phyloP scores from a whole-genome alignment of 2,113 vertebrate genomes.

The Pelecanoides urinatrix region DNA sequence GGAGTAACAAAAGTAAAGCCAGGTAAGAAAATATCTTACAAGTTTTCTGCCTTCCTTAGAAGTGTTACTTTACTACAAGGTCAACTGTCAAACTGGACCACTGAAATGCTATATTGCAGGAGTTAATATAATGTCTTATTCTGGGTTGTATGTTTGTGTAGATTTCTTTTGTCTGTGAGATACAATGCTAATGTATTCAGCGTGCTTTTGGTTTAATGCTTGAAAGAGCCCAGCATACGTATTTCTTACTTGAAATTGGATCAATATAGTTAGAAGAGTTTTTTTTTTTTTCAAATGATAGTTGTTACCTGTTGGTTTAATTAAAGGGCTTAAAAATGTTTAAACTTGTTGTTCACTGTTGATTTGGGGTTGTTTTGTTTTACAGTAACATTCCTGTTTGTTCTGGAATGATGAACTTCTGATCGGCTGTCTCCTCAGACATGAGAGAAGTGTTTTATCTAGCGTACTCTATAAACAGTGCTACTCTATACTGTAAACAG shows the following conservation, averaged over 20 bases:
- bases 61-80: neutral
- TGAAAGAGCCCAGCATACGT: neutral
- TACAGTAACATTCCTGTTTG: neutral
- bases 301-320: neutral
- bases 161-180: neutral
- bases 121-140: neutral
- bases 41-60: neutral
- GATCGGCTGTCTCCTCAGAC: neutral
- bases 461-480: neutral
- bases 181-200: neutral
- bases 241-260: neutral
- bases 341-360: neutral
- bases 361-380: neutral
- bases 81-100: neutral
- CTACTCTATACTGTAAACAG: neutral
- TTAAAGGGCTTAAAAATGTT: neutral
- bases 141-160: neutral
- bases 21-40: conserved; percentile 67
- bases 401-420: neutral
- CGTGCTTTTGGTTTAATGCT: neutral
- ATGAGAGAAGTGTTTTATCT: neutral
- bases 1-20: conserved; percentile 91
- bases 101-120: neutral
- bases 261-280: neutral
- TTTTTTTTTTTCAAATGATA: neutral